Percentiles rank a stretch among this genome's conserved stretches.
Conservation (phyloP, 2,888 invertebrate species). For the Spodoptera littoralis region DNA sequence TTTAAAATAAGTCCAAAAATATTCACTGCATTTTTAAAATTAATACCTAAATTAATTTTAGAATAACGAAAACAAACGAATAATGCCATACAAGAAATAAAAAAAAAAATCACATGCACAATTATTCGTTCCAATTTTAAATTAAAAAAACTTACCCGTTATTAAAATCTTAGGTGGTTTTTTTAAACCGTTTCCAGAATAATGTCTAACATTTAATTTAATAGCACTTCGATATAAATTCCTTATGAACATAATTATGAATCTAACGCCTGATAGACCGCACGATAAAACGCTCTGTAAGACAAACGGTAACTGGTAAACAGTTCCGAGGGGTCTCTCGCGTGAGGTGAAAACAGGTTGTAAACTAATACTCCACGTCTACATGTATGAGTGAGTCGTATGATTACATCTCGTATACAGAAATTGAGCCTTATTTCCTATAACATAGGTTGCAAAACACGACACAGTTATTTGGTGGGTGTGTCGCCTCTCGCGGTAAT, state of each 20-base stretch:
- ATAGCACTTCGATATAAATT: conserved; percentile 69
- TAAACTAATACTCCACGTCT: conserved; percentile 50
- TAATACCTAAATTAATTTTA: too few species aligned
- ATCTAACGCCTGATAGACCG: conserved; percentile 44
- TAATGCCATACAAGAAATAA: too few species aligned
- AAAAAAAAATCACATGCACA: neutral
- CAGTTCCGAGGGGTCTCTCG: conserved; percentile 55
- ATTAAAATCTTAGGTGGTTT: conserved; percentile 88
- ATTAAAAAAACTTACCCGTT: conserved; percentile 82
- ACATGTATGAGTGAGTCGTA: conserved; percentile 30
- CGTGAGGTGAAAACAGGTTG: conserved; percentile 76
- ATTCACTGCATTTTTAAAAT: neutral
- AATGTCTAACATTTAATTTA: conserved; percentile 70
- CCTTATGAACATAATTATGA: conserved; percentile 71
- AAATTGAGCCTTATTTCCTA: conserved; percentile 62
- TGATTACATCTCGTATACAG: conserved; percentile 27
- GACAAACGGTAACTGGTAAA: conserved; percentile 72
- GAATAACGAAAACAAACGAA: too few species aligned
- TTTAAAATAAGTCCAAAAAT: too few species aligned
- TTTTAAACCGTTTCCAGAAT: conserved; percentile 66
- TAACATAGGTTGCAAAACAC: conserved; percentile 27
- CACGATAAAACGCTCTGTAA: conserved; percentile 74
- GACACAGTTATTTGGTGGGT: conserved; percentile 60
- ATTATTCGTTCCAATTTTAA: neutral
- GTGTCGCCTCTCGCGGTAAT: conserved; percentile 61